phyloP scores from a whole-genome alignment of 2,113 vertebrate genomes.

The Scytalopus superciliaris region DNA sequence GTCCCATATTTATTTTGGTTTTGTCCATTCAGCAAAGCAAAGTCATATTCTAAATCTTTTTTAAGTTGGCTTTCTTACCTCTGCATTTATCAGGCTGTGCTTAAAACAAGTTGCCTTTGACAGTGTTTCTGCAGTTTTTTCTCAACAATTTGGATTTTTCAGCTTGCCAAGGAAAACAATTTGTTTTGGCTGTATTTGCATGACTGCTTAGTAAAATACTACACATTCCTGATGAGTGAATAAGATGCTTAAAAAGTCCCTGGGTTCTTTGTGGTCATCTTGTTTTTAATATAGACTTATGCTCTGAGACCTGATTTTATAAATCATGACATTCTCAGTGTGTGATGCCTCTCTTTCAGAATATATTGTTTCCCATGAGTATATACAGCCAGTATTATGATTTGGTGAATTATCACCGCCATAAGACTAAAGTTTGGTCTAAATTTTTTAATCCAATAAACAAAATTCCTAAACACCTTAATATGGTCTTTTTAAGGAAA shows the following conservation, averaged over 20 bases:
- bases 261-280: slow-evolving; percentile 54
- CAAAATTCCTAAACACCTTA: background rate
- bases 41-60: background rate
- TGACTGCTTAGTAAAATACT: slow-evolving; percentile 61
- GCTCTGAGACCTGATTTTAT: slow-evolving; percentile 16
- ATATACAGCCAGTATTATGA: background rate
- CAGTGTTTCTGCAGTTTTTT: slow-evolving; percentile 30
- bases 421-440: background rate
- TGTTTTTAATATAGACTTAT: slow-evolving; percentile 56
- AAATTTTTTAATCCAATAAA: background rate
- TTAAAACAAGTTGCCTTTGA: slow-evolving; percentile 16
- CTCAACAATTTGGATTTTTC: slow-evolving; percentile 32
- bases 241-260: slow-evolving; percentile 46
- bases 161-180: slow-evolving; percentile 69
- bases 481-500: background rate
- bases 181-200: slow-evolving; percentile 54
- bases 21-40: slow-evolving; percentile 36
- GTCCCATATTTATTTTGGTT: background rate
- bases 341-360: background rate
- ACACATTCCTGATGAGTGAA: slow-evolving; percentile 73
- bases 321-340: background rate
- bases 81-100: background rate
- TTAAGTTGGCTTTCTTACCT: background rate
- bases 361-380: background rate
- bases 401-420: background rate